Evolutionary conservation across 1,140 invertebrate genomes (phyloP), one percentile per base, ranked within the genome.

Genomic region (Gonioctena quinquepunctata): DNA sequence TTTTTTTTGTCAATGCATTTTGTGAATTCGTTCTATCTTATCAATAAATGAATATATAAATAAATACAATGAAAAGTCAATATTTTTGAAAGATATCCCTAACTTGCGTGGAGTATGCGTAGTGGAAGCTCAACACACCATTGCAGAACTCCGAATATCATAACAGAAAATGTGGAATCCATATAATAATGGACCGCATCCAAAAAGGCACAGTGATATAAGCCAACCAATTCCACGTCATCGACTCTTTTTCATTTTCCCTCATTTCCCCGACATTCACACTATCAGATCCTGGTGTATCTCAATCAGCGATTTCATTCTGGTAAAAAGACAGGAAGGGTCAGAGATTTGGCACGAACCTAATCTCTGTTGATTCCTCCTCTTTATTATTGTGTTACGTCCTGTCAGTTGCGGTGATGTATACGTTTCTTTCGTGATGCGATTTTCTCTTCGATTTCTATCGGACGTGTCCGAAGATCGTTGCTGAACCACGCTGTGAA

Each of bases 301-400:
- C 33, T 42, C 33, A 42, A 42, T 42, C 33, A 42, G 11, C 16
- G 33, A 42, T 42, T 11, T 3, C 33, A 42, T 42, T 42, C 16
- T 42, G 16, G 33, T 42, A 42, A 42, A n/a, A n/a, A 42, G 33
- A 42, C 33, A 42, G 33, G 13, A 42, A 42, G 33, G 33, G 33
- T 42, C 33, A 42, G 33, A 42, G 11, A 21, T 57, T 22, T 57
- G 13, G 22, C 54, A 57, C 54, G 3, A 25, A 21, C 54, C 54
- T 57, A 57, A 57, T 57, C 54, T 57, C 21, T 21, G 19, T 25
- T 13, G 54, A 57, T 23, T 57, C 54, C 54, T 57, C 54, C 54
- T 13, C 54, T 57, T 57, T 57, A 57, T 57, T 57, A 25, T 57
- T 57, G 54, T 57, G 25, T 57, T 57, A 57, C 22, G 54, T 25